These are phyloP conservation scores for Taxidea taxus DNA, from an alignment of 2,113 vertebrate species.

Conservation along the genomic window DNA sequence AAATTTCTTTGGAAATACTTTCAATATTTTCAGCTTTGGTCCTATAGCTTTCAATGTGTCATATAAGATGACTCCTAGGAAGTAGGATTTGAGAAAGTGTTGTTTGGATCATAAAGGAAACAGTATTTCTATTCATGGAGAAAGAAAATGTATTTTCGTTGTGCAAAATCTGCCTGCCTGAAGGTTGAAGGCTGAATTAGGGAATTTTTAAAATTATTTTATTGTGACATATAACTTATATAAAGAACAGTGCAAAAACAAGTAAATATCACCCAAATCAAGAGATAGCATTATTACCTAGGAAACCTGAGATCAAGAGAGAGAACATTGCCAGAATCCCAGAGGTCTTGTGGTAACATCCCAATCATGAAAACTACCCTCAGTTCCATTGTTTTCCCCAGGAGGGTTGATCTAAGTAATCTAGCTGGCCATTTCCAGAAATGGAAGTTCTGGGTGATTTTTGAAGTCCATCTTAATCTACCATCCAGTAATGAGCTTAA, in stretches of 20 bases:
- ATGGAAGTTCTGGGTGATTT: neutral
- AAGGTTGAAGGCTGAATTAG: neutral
- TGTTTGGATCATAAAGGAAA: neutral
- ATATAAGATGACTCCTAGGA: neutral
- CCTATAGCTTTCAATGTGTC: neutral
- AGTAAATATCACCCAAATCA: neutral
- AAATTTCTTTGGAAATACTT: neutral
- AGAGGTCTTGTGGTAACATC: rapidly evolving
- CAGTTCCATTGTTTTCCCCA: neutral
- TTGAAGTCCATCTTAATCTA: neutral
- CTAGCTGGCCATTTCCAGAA: neutral
- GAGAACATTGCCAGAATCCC: neutral
- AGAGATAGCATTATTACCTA: neutral
- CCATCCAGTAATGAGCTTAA: neutral
- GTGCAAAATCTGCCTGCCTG: neutral
- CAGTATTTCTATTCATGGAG: neutral
- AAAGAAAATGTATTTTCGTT: neutral
- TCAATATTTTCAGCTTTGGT: neutral
- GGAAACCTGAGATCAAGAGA: neutral
- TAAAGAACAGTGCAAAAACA: neutral
- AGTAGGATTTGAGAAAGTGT: neutral
- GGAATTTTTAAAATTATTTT: neutral
- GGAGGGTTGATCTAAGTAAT: neutral
- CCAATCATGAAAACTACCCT: neutral
- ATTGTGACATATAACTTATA: neutral